A percentile compares a stretch with the other conserved stretches of the same genome.
Evolutionary conservation across 2,797 vertebrate species (phyloP).

Genomic region (Vespertilio murinus): DNA sequence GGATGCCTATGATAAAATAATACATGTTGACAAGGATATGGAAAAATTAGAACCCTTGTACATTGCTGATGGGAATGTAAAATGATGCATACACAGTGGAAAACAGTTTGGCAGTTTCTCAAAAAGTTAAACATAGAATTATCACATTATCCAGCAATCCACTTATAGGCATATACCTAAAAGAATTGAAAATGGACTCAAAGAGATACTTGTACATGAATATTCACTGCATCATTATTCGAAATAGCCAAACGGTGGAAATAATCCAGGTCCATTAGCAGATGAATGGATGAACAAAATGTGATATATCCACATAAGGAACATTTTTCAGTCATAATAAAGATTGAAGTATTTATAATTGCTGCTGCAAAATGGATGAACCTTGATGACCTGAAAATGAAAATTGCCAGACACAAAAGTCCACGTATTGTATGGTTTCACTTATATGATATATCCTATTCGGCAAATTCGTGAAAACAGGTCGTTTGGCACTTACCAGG

Average conservation of each 20-base stretch:
- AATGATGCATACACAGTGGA: no score
- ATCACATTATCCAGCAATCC: not conserved
- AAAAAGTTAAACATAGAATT: no score
- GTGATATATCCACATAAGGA: not conserved
- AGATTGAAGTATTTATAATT: not conserved
- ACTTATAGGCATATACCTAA: not conserved
- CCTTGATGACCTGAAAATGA: not conserved
- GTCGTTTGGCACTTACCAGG: not conserved
- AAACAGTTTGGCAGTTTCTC: no score
- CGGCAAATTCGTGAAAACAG: not conserved
- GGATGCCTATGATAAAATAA: not conserved
- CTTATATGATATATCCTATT: not conserved
- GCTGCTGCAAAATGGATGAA: not conserved
- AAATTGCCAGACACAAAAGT: not conserved
- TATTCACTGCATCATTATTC: not conserved
- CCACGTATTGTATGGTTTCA: not conserved
- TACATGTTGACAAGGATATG: not conserved
- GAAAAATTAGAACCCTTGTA: no score
- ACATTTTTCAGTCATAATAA: not conserved
- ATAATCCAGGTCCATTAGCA: no score
- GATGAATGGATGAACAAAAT: no score
- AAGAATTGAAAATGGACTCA: slow-evolving; percentile 26
- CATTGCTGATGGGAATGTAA: no score
- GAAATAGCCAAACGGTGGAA: no score
- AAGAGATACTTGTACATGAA: not conserved